Evolutionary conservation across 2,888 invertebrate genomes (phyloP).

Genomic region (Epistrophe eligans): DNA sequence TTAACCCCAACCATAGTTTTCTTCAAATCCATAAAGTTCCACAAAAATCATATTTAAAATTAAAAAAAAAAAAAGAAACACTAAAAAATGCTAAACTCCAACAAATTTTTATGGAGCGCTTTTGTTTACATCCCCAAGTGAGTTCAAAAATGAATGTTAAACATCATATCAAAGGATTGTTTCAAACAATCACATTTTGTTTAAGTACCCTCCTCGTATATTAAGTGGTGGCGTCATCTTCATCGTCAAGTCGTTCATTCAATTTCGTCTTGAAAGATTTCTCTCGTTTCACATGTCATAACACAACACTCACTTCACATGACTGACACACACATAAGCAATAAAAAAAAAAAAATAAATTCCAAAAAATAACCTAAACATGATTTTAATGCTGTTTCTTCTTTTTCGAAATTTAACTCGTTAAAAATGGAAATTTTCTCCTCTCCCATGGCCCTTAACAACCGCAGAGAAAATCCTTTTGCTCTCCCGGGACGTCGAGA

Average conservation of each 20-base stretch:
- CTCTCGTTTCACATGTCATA: conserved; percentile 34
- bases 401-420: conserved; percentile 53
- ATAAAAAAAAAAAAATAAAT: conserved; percentile 21
- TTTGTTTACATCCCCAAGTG: conserved; percentile 63
- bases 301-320: conserved; percentile 40
- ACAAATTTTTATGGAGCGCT: conserved; percentile 22
- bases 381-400: conserved; percentile 51
- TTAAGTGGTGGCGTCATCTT: conserved; percentile 60
- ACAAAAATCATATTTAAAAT: not conserved
- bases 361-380: conserved; percentile 58
- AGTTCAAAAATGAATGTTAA: conserved; percentile 44
- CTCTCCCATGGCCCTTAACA: not conserved
- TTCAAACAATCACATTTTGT: conserved; percentile 45
- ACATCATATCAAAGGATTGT: conserved; percentile 66
- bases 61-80: conserved; percentile 2
- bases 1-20: not conserved
- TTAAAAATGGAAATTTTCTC: conserved; percentile 66
- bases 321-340: conserved; percentile 46
- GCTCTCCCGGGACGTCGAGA: not conserved
- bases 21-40: not conserved
- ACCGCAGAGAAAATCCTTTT: not conserved
- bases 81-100: conserved; percentile 5
- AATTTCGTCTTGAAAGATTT: not conserved
- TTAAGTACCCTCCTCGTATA: conserved; percentile 54
- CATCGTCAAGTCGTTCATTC: not conserved